Conservation (phyloP, 1,140 invertebrate species). For the Drosophila parvula region DNA sequence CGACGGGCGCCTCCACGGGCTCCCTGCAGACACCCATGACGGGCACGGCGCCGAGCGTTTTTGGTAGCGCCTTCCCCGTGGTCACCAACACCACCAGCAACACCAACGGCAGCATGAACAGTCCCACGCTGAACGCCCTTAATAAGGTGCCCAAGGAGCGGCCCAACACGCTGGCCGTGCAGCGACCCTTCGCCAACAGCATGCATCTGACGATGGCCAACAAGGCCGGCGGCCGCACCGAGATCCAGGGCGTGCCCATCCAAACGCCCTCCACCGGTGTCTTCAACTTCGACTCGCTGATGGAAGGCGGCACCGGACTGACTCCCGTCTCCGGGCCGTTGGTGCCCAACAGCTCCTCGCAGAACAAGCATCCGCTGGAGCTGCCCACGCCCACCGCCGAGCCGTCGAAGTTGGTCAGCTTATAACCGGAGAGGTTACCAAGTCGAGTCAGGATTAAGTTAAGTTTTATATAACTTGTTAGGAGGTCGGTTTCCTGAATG, state of each 20-base stretch:
- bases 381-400: slow-evolving; percentile 89
- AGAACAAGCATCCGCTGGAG: slow-evolving; percentile 88
- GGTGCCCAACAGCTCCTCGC: slow-evolving; percentile 88
- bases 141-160: slow-evolving; percentile 85
- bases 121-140: slow-evolving; percentile 81
- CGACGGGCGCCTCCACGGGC: slow-evolving; percentile 61
- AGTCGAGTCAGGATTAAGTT: slow-evolving; percentile 70
- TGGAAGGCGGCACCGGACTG: slow-evolving; percentile 95
- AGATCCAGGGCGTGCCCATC: slow-evolving; percentile 91
- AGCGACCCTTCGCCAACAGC: slow-evolving; percentile 69
- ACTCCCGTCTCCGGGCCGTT: slow-evolving; percentile 91
- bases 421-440: slow-evolving; percentile 86
- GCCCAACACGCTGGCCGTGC: slow-evolving; percentile 86
- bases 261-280: slow-evolving; percentile 94
- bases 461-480: slow-evolving; percentile 60
- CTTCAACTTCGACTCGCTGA: slow-evolving; percentile 96
- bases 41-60: slow-evolving; percentile 58
- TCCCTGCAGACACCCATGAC: slow-evolving; percentile 75
- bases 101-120: slow-evolving; percentile 40
- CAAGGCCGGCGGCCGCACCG: slow-evolving; percentile 82
- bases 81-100: slow-evolving; percentile 23
- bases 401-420: slow-evolving; percentile 90
- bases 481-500: slow-evolving; percentile 6
- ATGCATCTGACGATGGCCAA: slow-evolving; percentile 41
- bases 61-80: slow-evolving; percentile 44